Percentiles rank a stretch among this genome's conserved stretches.
Evolutionary conservation across 1,140 invertebrate genomes (phyloP).

Genomic region (Plectrocnemia conspersa): DNA sequence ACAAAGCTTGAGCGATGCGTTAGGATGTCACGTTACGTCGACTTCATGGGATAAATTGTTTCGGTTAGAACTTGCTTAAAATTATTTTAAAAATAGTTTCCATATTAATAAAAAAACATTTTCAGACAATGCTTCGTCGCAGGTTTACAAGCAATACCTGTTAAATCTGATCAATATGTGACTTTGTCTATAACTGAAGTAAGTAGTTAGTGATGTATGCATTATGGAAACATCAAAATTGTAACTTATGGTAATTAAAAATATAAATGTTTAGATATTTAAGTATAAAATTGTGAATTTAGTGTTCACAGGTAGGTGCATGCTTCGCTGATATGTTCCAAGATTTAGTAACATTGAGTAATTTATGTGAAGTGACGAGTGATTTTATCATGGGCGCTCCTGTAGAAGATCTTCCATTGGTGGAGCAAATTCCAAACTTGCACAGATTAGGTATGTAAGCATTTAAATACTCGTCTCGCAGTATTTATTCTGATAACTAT

Average conservation of each 20-base stretch:
- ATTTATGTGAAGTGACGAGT: conserved; percentile 63
- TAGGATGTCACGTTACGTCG: conserved; percentile 67
- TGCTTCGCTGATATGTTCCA: conserved; percentile 60
- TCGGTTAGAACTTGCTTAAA: conserved; percentile 41
- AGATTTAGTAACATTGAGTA: conserved; percentile 59
- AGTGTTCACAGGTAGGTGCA: conserved; percentile 56
- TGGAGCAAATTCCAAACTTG: conserved; percentile 74
- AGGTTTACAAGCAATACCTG: conserved; percentile 41
- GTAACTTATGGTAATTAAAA: neutral
- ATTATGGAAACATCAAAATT: conserved; percentile 5
- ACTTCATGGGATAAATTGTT: conserved; percentile 74
- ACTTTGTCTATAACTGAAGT: conserved; percentile 46
- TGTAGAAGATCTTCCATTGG: conserved; percentile 65
- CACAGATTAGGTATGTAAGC: conserved; percentile 59
- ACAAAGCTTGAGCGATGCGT: conserved; percentile 66
- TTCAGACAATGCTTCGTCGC: conserved; percentile 32
- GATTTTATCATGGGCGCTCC: conserved; percentile 62
- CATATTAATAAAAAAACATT: neutral
- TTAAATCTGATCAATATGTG: conserved; percentile 44
- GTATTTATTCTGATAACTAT: no score
- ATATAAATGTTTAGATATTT: neutral
- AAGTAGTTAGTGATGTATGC: conserved; percentile 29
- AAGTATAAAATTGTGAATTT: conserved; percentile 26
- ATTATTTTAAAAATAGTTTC: neutral
- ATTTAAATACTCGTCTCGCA: no score